phyloP scores from a whole-genome alignment of 2,888 invertebrate genomes.

The Lepidocyrtinus sp. region DNA sequence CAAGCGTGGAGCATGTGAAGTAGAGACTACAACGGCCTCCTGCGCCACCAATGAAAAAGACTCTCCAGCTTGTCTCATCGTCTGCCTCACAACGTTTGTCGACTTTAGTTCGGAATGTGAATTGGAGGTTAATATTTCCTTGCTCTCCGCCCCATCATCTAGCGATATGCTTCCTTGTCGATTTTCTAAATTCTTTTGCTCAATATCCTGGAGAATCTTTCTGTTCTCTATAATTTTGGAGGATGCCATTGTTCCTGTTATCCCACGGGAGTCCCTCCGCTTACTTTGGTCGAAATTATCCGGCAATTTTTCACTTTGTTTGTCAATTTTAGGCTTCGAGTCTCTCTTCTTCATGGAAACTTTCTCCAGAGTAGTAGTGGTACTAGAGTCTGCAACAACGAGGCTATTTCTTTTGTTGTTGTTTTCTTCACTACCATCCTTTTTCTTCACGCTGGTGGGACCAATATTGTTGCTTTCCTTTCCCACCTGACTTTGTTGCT shows the following conservation, averaged over 20 bases:
- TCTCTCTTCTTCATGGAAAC: conserved; percentile 26
- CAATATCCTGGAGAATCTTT: conserved; percentile 41
- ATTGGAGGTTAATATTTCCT: conserved; percentile 20
- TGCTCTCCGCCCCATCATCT: conserved; percentile 22
- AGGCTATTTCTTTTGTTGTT: conserved; percentile 25
- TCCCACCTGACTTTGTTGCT: not conserved
- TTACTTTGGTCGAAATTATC: conserved; percentile 26
- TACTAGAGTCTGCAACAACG: not conserved
- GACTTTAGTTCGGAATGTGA: conserved; percentile 46
- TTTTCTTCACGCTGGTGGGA: not conserved
- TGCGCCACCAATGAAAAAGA: too few relatives aligned
- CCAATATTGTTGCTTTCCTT: not conserved
- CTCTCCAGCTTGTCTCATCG: conserved; percentile 30
- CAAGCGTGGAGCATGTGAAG: not conserved
- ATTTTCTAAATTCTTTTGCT: conserved; percentile 37
- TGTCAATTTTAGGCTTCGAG: conserved; percentile 30
- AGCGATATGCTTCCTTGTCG: conserved; percentile 22
- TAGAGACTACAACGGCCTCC: too few relatives aligned
- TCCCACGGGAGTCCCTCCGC: conserved; percentile 49
- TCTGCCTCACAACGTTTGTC: conserved; percentile 36
- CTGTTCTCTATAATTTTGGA: conserved; percentile 35
- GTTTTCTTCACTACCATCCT: not conserved
- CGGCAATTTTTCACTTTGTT: conserved; percentile 22
- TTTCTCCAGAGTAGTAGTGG: too few relatives aligned
- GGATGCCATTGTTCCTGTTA: conserved; percentile 3